A percentile compares a stretch with the other conserved stretches of the same genome.
Evolutionary conservation across 2,888 invertebrate genomes (phyloP).

Genomic region (Meghimatium bilineatum): DNA sequence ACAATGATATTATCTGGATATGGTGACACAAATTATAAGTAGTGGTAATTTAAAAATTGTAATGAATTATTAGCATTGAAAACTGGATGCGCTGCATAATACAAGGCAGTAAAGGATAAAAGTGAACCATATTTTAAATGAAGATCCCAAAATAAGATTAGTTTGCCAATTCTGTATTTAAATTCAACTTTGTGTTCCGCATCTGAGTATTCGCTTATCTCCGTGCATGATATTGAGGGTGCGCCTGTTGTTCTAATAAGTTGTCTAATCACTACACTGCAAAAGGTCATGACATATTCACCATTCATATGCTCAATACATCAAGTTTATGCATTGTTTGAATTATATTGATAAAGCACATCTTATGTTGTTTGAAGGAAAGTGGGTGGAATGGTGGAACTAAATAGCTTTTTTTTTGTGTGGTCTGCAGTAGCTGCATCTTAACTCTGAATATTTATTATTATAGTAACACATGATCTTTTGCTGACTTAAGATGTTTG

Average conservation of each 20-base stretch:
- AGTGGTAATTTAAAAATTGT: not conserved
- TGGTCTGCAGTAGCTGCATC: constrained; percentile 4
- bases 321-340: not conserved
- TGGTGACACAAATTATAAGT: not conserved
- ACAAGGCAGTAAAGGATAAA: not conserved
- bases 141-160: not conserved
- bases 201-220: constrained; percentile 39
- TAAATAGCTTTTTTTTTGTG: constrained; percentile 13
- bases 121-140: not conserved
- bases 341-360: not conserved
- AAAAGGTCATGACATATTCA: constrained; percentile 39
- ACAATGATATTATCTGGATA: not conserved
- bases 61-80: not conserved
- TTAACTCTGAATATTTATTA: not conserved
- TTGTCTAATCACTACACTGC: constrained; percentile 21
- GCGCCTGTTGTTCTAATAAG: constrained; percentile 31
- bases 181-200: constrained; percentile 32
- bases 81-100: not conserved
- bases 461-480: constrained; percentile 37
- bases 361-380: not conserved
- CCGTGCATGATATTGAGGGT: constrained; percentile 44
- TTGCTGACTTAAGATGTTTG: constrained; percentile 32
- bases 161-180: not conserved
- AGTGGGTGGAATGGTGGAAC: not conserved
- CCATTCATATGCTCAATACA: constrained; percentile 3